Evolutionary conservation across 1,140 invertebrate genomes (phyloP), one percentile per base, ranked within the genome.

Genomic region (Polypedilum pembai): DNA sequence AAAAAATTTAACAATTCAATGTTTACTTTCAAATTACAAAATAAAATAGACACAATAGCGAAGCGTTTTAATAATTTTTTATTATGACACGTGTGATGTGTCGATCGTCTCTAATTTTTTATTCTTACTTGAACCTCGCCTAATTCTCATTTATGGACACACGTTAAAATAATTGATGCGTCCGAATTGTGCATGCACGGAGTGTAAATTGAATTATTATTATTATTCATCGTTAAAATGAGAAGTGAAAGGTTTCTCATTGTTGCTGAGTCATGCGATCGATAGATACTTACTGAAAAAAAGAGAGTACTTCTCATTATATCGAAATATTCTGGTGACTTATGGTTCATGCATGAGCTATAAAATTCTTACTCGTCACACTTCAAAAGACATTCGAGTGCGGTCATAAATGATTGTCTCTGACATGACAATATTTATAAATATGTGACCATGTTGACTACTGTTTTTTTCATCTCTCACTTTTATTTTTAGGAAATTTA

Each of bases 1-100:
- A 56, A 56, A 56, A 56, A 8, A 3, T 33, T 33, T 33, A 33
- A 33, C 24, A 33, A 56, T 56, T n/a, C 18, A 7, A n/a, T 69
- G 65, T 69, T 69, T 69, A 21, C 65, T 69, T 69, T 69, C 3
- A 69, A 69, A 69, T 69, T 69, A 69, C 20, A 69, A 18, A 69
- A 69, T 8, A 69, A 69, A 15, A 45, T 12, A 56, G n/a, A 56
- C 17, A 69, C 24, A 33, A 33, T 3, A 33, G 24, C 5, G 5
- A 5, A 69, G 17, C 65, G 65, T 69, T 69, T 18, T 69, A 69
- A 20, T 69, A 10, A n/a, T 20, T 69, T 20, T 69, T 66, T 18
- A 17, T 69, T 69, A 8, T 69, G 65, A 69, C 65, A 21, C 65
- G 65, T 69, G 65, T 69, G 20, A 69, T 69, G 65, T 69, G 65